A percentile compares a stretch with the other conserved stretches of the same genome.
Evolutionary conservation across 2,113 vertebrate species (phyloP).

Genomic region (Cyprinus carpio): DNA sequence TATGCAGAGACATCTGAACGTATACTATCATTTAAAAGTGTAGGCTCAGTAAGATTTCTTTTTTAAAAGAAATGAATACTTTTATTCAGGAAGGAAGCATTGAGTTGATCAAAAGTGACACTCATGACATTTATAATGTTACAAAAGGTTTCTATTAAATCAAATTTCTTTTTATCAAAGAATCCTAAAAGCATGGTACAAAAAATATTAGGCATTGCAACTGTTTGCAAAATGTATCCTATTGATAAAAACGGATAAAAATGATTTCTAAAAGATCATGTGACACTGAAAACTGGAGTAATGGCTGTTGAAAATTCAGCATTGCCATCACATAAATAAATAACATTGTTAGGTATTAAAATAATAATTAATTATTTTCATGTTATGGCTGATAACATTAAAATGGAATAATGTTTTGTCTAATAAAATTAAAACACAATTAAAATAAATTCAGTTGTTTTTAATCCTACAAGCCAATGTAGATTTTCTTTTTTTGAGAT

Average conservation of each 20-base stretch:
- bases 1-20: background rate
- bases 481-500: background rate
- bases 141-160: background rate
- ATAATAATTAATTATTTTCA: background rate
- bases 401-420: background rate
- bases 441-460: background rate
- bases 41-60: background rate
- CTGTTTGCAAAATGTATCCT: background rate
- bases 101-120: background rate
- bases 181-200: background rate
- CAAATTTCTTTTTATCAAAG: background rate
- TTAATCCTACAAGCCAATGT: background rate
- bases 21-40: background rate
- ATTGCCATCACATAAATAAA: background rate
- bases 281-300: background rate
- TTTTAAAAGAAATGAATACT: background rate
- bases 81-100: background rate
- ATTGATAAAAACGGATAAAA: background rate
- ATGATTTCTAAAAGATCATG: background rate
- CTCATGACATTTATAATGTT: background rate
- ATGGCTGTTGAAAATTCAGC: background rate
- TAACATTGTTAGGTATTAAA: background rate
- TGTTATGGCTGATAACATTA: background rate
- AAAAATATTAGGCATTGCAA: background rate
- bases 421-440: background rate